Conservation (phyloP, 2,888 invertebrate genomes). For the Mechanitis mazaeus region DNA sequence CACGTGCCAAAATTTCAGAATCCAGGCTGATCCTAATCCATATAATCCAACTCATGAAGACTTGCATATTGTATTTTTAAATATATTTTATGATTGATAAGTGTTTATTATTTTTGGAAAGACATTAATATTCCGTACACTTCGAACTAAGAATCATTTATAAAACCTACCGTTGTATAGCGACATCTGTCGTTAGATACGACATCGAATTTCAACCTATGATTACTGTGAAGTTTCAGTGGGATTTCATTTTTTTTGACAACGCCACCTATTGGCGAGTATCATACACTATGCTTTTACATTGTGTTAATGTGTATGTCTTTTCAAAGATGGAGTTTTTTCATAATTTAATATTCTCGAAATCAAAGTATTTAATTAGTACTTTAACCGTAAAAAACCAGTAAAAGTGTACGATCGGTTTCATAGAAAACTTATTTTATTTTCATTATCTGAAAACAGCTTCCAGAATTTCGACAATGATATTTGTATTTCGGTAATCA, state of each 20-base stretch:
- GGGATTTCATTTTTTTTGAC: background rate
- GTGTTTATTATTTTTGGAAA: too few species aligned
- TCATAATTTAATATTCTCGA: background rate
- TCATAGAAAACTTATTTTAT: too few species aligned
- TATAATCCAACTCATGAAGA: too few species aligned
- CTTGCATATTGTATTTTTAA: too few species aligned
- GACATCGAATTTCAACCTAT: background rate
- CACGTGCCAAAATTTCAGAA: too few species aligned
- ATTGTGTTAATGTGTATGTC: background rate
- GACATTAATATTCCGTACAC: background rate
- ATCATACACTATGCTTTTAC: background rate
- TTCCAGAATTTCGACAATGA: too few species aligned
- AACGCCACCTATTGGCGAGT: conserved; percentile 14
- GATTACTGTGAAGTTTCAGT: background rate
- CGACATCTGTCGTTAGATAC: background rate
- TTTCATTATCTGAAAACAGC: too few species aligned
- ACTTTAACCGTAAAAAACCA: background rate
- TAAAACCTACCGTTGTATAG: background rate
- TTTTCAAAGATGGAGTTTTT: background rate
- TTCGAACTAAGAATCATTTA: background rate
- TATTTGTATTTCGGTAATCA: too few species aligned
- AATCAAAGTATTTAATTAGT: background rate
- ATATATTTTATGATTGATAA: too few species aligned
- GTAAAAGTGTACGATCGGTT: background rate
- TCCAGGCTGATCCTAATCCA: too few species aligned